Conservation (phyloP, 1,140 invertebrate genomes). For the Brachystomella parvula region DNA sequence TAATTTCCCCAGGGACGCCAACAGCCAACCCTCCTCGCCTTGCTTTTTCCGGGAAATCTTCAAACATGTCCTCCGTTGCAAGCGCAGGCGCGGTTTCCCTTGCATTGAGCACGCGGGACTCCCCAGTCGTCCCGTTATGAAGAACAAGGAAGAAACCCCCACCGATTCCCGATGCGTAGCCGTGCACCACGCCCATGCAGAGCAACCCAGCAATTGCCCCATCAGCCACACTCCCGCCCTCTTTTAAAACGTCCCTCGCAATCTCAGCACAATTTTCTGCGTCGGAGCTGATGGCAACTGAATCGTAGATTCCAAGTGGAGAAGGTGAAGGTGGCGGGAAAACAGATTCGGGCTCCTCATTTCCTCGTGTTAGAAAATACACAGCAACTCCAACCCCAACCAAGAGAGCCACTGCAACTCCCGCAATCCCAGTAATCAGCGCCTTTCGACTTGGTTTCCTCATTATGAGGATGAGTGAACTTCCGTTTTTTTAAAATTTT, state of each 20-base stretch:
- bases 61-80: constrained; percentile 61
- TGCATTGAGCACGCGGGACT: constrained; percentile 55
- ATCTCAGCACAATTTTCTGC: constrained; percentile 41
- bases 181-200: constrained; percentile 74
- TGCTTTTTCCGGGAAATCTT: constrained; percentile 48
- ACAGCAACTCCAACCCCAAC: background rate
- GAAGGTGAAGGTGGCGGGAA: constrained; percentile 12
- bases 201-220: constrained; percentile 72
- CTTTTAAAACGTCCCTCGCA: constrained; percentile 39
- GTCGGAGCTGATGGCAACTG: constrained; percentile 41
- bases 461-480: background rate
- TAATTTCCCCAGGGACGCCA: constrained; percentile 82
- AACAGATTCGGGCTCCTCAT: background rate
- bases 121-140: constrained; percentile 48
- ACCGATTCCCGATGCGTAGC: constrained; percentile 79
- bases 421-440: background rate
- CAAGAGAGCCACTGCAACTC: background rate
- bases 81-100: constrained; percentile 68
- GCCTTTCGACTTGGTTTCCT: background rate
- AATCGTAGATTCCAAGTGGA: constrained; percentile 30
- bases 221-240: constrained; percentile 78
- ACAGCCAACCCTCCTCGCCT: constrained; percentile 54
- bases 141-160: constrained; percentile 80
- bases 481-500: background rate
- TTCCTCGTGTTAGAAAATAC: background rate